phyloP scores from a whole-genome alignment of 2,113 vertebrate genomes.

The Gymnogyps californianus region DNA sequence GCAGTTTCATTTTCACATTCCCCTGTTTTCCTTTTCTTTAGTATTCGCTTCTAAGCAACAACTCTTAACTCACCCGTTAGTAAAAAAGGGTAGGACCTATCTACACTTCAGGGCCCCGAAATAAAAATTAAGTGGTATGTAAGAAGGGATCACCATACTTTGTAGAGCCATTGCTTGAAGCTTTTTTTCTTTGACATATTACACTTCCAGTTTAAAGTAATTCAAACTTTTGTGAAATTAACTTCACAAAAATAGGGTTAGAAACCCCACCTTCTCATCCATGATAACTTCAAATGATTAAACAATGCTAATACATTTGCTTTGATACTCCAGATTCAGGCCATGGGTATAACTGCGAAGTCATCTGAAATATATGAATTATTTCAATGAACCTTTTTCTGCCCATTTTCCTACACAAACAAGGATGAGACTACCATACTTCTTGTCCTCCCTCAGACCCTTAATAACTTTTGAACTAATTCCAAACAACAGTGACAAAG shows the following conservation, averaged over 20 bases:
- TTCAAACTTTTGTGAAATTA: not conserved
- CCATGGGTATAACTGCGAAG: not conserved
- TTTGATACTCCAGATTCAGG: not conserved
- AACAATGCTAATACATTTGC: not conserved
- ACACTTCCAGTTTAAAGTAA: not conserved
- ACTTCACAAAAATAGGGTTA: not conserved
- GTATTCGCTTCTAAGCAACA: not conserved
- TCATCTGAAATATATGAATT: not conserved
- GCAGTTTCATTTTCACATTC: not conserved
- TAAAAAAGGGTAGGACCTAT: too few relatives aligned
- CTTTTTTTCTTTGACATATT: not conserved
- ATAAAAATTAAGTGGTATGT: not conserved
- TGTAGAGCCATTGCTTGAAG: not conserved
- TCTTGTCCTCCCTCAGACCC: not conserved
- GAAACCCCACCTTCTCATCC: not conserved
- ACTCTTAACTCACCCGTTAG: not conserved
- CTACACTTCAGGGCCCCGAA: not conserved
- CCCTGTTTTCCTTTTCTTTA: not conserved
- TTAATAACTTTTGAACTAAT: not conserved
- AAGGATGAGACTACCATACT: not conserved
- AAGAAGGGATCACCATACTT: not conserved
- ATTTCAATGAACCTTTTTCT: not conserved
- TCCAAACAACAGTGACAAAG: not conserved
- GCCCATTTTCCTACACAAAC: not conserved
- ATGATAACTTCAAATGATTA: not conserved